Base-by-base conservation (phyloP, 2,888 invertebrate species). In the Drosophila putrida region DNA sequence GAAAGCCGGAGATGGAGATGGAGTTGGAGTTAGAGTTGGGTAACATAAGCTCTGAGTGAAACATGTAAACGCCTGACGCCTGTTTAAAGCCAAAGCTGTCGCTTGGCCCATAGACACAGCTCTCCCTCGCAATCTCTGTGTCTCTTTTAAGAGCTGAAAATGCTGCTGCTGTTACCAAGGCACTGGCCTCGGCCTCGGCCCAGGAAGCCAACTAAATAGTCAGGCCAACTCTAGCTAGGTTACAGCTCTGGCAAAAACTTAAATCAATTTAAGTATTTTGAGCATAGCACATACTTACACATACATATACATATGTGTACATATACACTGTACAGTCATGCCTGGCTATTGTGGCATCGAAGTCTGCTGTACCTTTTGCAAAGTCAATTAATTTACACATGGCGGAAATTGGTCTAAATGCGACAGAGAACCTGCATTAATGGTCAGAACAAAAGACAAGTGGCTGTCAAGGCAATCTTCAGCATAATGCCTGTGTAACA, bases 371-470 rank as follows among this genome's bases (percentile, higher is more conserved):
- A 44, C 58, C 53, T 54, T 53, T 64, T 50, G 49, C 53, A 66
- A 71, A 81, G 75, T 80, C 83, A 86, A 82, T 82, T 82, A 85
- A 75, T 72, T 84, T 88, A 84, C 75, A 78, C 69, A 15, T 60
- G 44, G 33, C 55, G 64, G 75, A 75, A 69, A 76, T 75, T 65
- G 72, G 46, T 46, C 54, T 36, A 69, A 75, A 68, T 72, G 68
- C 60, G 54, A 28, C 63, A 9, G n/a, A 39, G 54, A 28, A 46
- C 20, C 50, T 41, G 47, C 27, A 51, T 55, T 65, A 54, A 58
- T 59, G 58, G 54, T 55, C 64, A 55, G 54, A 72, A 72, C 67
- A 67, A 64, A 58, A 64, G 54, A 60, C 53, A 71, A 71, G 63
- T 57, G 47, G 55, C 60, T 55, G 69, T 38, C 61, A 75, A 68